A percentile compares a stretch with the other conserved stretches of the same genome.
Conservation (phyloP, 2,797 vertebrate genomes). For the Carcharodon carcharias region DNA sequence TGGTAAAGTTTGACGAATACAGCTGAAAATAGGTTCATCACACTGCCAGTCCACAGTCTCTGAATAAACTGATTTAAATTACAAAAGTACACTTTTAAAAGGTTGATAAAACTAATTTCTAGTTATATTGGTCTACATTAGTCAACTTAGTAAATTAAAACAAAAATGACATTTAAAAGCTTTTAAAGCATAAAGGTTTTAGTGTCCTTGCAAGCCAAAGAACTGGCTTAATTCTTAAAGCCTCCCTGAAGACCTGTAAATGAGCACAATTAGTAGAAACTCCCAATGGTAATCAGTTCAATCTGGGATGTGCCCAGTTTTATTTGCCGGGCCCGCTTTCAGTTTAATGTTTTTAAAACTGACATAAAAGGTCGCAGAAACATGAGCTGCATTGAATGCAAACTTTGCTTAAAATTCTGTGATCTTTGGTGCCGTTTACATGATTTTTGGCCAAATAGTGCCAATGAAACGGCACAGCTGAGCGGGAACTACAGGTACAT, state of each 20-base stretch:
- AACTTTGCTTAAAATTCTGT: not conserved
- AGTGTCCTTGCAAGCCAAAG: not conserved
- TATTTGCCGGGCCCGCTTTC: not conserved
- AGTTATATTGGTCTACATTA: not conserved
- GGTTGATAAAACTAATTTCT: not conserved
- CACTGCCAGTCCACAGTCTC: not conserved
- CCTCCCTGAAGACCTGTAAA: too few relatives aligned
- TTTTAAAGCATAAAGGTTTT: not conserved
- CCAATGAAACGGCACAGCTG: not conserved
- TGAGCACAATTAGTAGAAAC: not conserved
- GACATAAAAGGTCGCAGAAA: not conserved
- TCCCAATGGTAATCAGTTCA: not conserved
- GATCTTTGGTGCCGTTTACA: not conserved
- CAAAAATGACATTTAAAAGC: not conserved
- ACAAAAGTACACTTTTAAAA: not conserved
- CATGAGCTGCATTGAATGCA: not conserved
- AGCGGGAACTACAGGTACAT: not conserved
- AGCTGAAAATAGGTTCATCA: not conserved
- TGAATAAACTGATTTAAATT: not conserved
- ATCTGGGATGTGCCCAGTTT: not conserved
- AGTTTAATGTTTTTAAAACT: not conserved
- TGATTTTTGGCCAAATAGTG: not conserved
- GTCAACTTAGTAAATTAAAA: not conserved
- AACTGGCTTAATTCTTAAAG: not conserved
- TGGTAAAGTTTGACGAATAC: not conserved